Evolutionary conservation across 1,140 invertebrate genomes (phyloP).

Genomic region (Brachionus rotundiformis): DNA sequence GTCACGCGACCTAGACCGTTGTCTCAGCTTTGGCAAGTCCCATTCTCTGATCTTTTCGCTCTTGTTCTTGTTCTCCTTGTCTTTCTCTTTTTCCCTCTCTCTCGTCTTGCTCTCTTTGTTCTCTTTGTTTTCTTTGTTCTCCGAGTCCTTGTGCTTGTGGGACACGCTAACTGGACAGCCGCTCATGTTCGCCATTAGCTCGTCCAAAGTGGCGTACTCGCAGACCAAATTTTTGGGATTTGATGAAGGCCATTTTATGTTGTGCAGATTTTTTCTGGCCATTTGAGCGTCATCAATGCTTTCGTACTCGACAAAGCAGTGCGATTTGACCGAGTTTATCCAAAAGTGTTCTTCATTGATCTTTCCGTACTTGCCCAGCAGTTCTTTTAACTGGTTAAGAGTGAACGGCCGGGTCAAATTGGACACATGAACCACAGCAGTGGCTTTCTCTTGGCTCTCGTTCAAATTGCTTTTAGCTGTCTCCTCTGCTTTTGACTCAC

Average conservation of each 20-base stretch:
- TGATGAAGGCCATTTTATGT: constrained; percentile 86
- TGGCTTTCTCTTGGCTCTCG: neutral
- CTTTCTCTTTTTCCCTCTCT: too few relatives aligned
- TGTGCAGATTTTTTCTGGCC: constrained; percentile 86
- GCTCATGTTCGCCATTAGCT: constrained; percentile 57
- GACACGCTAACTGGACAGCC: neutral
- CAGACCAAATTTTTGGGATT: constrained; percentile 91
- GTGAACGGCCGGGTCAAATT: constrained; percentile 93
- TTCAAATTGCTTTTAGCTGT: neutral
- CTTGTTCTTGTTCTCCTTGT: too few relatives aligned
- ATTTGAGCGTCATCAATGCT: constrained; percentile 78
- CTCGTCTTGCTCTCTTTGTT: neutral
- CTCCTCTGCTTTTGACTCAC: neutral
- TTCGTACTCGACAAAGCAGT: constrained; percentile 82
- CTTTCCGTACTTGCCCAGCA: constrained; percentile 83
- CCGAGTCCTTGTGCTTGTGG: constrained; percentile 52
- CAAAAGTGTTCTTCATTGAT: constrained; percentile 63
- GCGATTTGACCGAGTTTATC: constrained; percentile 93
- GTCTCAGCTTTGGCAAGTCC: constrained; percentile 78
- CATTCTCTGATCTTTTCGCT: constrained; percentile 75
- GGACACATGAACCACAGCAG: constrained; percentile 75
- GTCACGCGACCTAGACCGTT: constrained; percentile 39
- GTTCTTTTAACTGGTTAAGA: constrained; percentile 82
- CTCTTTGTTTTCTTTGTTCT: constrained; percentile 61
- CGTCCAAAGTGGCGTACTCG: constrained; percentile 80